Conservation (phyloP, 2,797 vertebrate species). For the Pachyuromys duprasi region DNA sequence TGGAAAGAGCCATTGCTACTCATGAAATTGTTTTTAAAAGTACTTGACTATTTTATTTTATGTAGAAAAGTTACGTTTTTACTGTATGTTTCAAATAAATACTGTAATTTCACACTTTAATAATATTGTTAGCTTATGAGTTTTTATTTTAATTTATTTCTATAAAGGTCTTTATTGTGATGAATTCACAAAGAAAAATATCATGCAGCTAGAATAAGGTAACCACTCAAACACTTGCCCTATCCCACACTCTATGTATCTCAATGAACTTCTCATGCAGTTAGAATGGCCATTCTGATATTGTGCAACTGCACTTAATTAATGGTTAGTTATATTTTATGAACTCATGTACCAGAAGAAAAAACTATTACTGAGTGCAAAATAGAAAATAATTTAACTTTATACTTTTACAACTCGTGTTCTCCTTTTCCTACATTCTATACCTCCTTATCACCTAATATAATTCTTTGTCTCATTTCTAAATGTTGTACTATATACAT, state of each 20-base stretch:
- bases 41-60: neutral
- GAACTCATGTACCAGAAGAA: neutral
- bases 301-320: too few relatives aligned
- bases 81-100: neutral
- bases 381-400: neutral
- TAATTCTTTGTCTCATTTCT: neutral
- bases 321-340: too few relatives aligned
- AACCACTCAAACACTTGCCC: neutral
- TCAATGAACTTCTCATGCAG: neutral
- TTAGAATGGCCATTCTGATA: neutral
- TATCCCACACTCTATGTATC: neutral
- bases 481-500: neutral
- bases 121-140: neutral
- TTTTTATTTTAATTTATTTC: neutral
- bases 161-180: neutral
- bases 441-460: too few relatives aligned
- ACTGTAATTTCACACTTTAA: neutral
- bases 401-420: neutral
- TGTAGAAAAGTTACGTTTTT: conserved; percentile 1
- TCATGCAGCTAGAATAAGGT: neutral
- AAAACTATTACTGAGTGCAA: neutral
- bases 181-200: neutral
- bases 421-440: neutral
- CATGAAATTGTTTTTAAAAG: neutral
- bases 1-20: neutral